phyloP scores from a whole-genome alignment of 1,140 invertebrate species.

The Parasteatoda tepidariorum region DNA sequence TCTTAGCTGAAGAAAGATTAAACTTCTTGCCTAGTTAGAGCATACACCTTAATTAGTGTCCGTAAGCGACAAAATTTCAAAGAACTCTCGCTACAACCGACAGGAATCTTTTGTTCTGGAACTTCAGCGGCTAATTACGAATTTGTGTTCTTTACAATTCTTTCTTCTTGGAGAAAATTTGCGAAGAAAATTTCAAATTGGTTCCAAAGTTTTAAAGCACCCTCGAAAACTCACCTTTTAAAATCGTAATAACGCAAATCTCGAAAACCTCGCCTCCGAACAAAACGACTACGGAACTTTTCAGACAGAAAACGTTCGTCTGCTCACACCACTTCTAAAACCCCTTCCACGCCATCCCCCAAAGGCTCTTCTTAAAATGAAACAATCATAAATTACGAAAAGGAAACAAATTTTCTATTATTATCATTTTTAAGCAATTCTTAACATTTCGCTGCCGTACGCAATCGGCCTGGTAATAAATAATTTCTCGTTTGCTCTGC shows the following conservation, averaged over 20 bases:
- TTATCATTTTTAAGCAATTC: slow-evolving; percentile 42
- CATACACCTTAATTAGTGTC: no score
- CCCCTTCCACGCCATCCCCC: neutral
- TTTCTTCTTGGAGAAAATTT: no score
- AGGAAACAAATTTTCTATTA: neutral
- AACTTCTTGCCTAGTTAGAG: no score
- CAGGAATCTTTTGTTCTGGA: no score
- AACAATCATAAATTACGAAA: neutral
- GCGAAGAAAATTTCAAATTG: no score
- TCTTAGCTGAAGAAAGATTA: no score
- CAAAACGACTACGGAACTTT: neutral
- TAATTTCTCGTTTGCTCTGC: slow-evolving; percentile 21
- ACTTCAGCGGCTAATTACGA: no score
- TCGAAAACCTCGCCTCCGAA: neutral
- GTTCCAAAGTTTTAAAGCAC: neutral
- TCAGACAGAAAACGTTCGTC: neutral
- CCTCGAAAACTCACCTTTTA: neutral
- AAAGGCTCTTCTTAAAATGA: neutral
- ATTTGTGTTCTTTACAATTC: no score
- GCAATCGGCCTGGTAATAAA: slow-evolving; percentile 20
- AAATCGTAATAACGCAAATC: neutral
- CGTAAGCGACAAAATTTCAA: no score
- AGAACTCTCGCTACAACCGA: no score
- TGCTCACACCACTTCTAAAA: neutral
- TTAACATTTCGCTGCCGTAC: slow-evolving; percentile 12